phyloP scores from a whole-genome alignment of 2,113 vertebrate genomes.

The Rynchops niger region DNA sequence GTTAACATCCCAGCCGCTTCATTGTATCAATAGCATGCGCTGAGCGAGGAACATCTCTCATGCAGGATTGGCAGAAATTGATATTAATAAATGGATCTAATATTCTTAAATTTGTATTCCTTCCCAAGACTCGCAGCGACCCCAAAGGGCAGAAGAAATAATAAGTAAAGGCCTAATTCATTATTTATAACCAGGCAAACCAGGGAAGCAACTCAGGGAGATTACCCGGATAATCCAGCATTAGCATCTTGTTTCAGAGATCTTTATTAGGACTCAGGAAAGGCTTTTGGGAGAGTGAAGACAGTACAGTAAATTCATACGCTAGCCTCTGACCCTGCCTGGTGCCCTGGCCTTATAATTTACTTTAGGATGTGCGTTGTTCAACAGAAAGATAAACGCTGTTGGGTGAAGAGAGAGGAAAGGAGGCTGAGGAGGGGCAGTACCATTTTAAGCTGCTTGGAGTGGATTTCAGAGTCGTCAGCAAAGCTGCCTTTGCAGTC shows the following conservation, averaged over 20 bases:
- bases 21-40: neutral
- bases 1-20: slow-evolving; percentile 9
- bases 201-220: slow-evolving; percentile 36
- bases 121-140: slow-evolving; percentile 18
- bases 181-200: slow-evolving; percentile 66
- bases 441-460: neutral
- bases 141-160: slow-evolving; percentile 66
- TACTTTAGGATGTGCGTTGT: neutral
- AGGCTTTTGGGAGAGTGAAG: neutral
- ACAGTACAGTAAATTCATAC: neutral
- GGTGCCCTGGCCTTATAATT: neutral
- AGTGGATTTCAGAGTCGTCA: neutral
- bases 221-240: slow-evolving; percentile 65
- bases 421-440: neutral
- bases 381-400: neutral
- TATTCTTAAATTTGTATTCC: slow-evolving; percentile 68
- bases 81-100: slow-evolving; percentile 63
- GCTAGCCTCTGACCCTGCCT: slow-evolving; percentile 36
- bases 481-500: neutral
- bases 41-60: neutral
- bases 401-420: neutral
- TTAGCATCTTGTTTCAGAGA: slow-evolving; percentile 44
- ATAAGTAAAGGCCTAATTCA: slow-evolving; percentile 64
- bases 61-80: slow-evolving; percentile 41
- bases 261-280: slow-evolving; percentile 58